A percentile compares a stretch with the other conserved stretches of the same genome.
Conservation (phyloP, 2,797 vertebrate genomes). For the Diglossa cyanea region DNA sequence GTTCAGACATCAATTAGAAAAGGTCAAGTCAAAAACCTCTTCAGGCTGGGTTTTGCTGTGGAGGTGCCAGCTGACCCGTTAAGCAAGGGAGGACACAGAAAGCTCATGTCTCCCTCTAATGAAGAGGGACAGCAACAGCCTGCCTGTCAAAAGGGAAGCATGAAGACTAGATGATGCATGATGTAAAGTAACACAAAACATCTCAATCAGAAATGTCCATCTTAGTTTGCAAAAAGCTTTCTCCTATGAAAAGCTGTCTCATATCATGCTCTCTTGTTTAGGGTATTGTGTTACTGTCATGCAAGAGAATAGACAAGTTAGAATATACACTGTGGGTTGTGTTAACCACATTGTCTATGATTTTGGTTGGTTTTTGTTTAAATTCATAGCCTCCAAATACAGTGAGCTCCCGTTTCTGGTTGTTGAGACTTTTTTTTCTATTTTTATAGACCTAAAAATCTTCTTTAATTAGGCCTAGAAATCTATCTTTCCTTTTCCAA, state of each 20-base stretch:
- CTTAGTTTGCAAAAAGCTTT: background rate
- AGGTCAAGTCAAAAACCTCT: background rate
- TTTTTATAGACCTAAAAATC: background rate
- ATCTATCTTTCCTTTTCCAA: background rate
- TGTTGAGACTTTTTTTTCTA: background rate
- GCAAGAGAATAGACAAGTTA: background rate
- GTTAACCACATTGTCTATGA: background rate
- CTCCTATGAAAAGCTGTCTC: background rate
- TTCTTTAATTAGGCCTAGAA: background rate
- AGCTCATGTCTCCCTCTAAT: background rate
- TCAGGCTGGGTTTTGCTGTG: background rate
- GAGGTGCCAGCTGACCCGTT: background rate
- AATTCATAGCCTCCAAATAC: background rate
- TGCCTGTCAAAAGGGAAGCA: background rate
- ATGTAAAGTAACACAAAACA: background rate
- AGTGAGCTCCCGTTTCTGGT: background rate
- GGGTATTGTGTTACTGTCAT: background rate
- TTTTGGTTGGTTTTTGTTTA: rapidly evolving
- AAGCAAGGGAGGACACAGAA: background rate
- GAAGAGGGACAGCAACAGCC: background rate
- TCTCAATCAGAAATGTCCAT: background rate
- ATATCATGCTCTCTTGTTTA: background rate
- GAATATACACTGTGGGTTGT: background rate
- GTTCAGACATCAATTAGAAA: background rate
- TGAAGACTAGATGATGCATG: background rate